Evolutionary conservation across 2,888 invertebrate species (phyloP).

Genomic region (Gari tellinella): DNA sequence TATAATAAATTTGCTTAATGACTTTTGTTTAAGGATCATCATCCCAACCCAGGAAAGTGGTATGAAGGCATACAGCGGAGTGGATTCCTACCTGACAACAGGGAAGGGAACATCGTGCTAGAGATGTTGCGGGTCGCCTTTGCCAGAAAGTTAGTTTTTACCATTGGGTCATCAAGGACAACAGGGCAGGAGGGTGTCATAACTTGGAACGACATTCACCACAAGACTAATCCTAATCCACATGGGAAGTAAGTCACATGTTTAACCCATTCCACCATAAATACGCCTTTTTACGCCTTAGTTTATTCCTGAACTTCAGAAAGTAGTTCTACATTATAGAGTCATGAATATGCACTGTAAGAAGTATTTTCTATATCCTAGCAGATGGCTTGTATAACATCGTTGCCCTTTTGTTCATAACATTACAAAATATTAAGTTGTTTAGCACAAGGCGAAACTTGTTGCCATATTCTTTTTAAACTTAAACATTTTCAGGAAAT

Average conservation of each 20-base stretch:
- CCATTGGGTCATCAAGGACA: slow-evolving; percentile 74
- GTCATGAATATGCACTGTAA: too few species aligned
- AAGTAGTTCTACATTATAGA: too few species aligned
- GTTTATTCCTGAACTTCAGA: too few species aligned
- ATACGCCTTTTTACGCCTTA: too few species aligned
- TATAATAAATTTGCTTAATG: too few species aligned
- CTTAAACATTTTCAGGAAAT: too few species aligned
- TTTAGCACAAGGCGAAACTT: too few species aligned
- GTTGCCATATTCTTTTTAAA: too few species aligned
- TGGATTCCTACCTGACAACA: slow-evolving; percentile 74
- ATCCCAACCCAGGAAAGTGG: slow-evolving; percentile 69
- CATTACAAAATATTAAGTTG: too few species aligned
- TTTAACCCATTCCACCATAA: not conserved
- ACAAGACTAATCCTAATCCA: slow-evolving; percentile 68
- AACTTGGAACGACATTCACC: slow-evolving; percentile 77
- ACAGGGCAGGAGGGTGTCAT: slow-evolving; percentile 74
- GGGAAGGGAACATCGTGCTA: slow-evolving; percentile 66
- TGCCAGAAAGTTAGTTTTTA: slow-evolving; percentile 72
- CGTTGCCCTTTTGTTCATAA: too few species aligned
- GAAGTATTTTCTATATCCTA: too few species aligned
- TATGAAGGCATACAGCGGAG: slow-evolving; percentile 67
- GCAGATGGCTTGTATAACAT: too few species aligned
- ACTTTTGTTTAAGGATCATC: slow-evolving; percentile 47
- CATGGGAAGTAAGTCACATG: slow-evolving; percentile 32
- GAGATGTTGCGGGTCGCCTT: slow-evolving; percentile 71